phyloP scores from a whole-genome alignment of 2,113 vertebrate species.

The Isichthys henryi region DNA sequence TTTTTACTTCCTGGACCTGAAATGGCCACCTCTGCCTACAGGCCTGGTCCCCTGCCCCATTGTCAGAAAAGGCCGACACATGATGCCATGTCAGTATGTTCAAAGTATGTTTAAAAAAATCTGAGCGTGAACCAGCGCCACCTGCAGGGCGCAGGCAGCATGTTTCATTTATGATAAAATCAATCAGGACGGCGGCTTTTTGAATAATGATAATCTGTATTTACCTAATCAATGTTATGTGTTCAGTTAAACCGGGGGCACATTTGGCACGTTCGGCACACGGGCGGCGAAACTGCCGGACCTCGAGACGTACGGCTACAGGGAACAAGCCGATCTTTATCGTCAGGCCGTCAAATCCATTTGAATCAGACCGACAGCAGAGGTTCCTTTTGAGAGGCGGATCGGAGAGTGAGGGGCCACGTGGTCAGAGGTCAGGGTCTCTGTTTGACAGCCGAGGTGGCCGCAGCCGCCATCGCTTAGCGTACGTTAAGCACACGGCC shows the following conservation, averaged over 20 bases:
- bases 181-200: neutral
- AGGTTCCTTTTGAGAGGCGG: neutral
- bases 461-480: neutral
- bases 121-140: neutral
- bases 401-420: neutral
- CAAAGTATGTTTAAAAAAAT: neutral
- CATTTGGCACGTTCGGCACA: neutral
- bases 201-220: slow-evolving; percentile 3
- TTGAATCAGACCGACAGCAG: neutral
- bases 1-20: too few relatives aligned
- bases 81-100: neutral
- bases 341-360: neutral
- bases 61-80: neutral
- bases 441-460: neutral
- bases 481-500: neutral
- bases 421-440: neutral
- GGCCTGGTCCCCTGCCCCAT: neutral
- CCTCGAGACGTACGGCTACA: neutral
- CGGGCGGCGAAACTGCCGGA: neutral
- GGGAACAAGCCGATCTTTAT: neutral
- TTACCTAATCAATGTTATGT: neutral
- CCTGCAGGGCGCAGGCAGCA: neutral
- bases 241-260: neutral
- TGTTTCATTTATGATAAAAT: neutral
- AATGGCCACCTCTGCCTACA: too few relatives aligned